A percentile compares a stretch with the other conserved stretches of the same genome.
These are phyloP conservation scores for Siniperca undulata DNA, from an alignment of 2,797 vertebrate genomes.

Conservation along the genomic window DNA sequence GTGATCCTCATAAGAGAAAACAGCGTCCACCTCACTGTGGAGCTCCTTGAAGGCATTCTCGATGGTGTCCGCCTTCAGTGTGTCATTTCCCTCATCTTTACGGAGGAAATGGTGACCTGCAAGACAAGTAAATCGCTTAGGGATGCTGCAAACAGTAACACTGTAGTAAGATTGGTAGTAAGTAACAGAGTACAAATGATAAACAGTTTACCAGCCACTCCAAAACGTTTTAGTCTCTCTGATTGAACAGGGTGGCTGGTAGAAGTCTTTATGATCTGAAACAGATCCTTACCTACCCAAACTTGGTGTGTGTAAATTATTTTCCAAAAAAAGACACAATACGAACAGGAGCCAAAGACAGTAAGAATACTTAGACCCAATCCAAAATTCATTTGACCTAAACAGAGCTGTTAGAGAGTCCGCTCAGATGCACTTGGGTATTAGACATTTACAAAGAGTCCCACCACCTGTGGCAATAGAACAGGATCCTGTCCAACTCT, in stretches of 20 bases:
- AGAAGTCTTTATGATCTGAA: neutral
- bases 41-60: conserved; percentile 78
- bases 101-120: conserved; percentile 78
- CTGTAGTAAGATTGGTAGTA: neutral
- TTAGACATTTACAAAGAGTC: neutral
- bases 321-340: neutral
- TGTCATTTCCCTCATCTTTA: conserved; percentile 46
- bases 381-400: neutral
- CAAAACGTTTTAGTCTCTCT: neutral
- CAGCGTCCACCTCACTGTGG: conserved; percentile 79
- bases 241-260: neutral
- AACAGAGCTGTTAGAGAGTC: neutral
- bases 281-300: neutral
- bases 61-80: conserved; percentile 63
- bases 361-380: neutral
- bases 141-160: neutral
- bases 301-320: neutral
- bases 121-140: neutral
- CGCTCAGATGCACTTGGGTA: neutral
- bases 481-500: neutral
- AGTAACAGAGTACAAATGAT: neutral
- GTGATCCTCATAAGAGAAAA: conserved; percentile 73
- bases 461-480: neutral
- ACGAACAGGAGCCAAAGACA: neutral
- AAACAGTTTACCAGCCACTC: neutral